Evolutionary conservation across 2,888 invertebrate species (phyloP).

Genomic region (Leucoma salicis): DNA sequence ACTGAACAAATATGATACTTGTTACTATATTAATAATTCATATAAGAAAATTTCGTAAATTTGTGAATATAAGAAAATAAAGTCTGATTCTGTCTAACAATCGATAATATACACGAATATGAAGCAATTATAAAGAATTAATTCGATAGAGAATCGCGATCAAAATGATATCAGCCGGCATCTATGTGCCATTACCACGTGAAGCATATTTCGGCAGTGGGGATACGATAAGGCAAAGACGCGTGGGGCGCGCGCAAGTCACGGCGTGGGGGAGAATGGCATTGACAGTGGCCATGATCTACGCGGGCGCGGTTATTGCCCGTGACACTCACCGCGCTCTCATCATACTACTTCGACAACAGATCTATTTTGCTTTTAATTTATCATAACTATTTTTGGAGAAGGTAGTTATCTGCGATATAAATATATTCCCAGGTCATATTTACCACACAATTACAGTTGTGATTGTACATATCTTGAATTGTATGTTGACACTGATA

Average conservation of each 20-base stretch:
- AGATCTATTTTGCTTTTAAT: not conserved
- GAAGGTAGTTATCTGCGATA: not conserved
- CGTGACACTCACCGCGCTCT: constrained; percentile 42
- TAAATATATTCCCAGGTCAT: not conserved
- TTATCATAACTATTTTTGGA: not conserved
- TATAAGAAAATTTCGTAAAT: too few relatives aligned
- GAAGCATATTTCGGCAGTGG: constrained; percentile 41
- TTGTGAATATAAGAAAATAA: too few relatives aligned
- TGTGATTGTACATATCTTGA: constrained; percentile 30
- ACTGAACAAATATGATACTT: too few relatives aligned
- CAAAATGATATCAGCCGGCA: not conserved
- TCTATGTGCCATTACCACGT: constrained; percentile 20
- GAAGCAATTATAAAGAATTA: too few relatives aligned
- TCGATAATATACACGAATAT: too few relatives aligned
- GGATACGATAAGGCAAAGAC: constrained; percentile 44
- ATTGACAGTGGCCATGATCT: constrained; percentile 77
- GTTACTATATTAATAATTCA: too few relatives aligned
- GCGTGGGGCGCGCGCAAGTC: constrained; percentile 28
- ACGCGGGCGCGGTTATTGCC: constrained; percentile 69
- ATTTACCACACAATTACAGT: constrained; percentile 17
- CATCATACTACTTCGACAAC: constrained; percentile 27
- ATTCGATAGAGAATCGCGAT: too few relatives aligned
- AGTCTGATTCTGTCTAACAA: too few relatives aligned
- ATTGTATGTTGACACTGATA: constrained; percentile 14
- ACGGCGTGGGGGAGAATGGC: constrained; percentile 50